Evolutionary conservation across 2,113 vertebrate species (phyloP).

Genomic region (Seriola dumerili): DNA sequence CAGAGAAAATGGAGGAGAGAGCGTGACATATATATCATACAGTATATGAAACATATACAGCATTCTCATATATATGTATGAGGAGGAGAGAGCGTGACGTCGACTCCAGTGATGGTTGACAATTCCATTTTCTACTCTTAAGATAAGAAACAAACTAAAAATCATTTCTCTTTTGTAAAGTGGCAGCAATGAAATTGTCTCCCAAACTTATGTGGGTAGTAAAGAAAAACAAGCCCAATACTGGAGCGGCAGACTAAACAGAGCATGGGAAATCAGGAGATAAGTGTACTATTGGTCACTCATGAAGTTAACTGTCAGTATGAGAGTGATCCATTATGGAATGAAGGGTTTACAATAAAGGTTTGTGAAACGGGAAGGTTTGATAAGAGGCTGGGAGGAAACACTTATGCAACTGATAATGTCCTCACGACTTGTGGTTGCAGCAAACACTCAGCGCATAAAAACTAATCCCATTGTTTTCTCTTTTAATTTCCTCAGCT

Average conservation of each 20-base stretch:
- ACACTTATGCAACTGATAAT: slow-evolving; percentile 28
- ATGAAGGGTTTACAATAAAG: slow-evolving; percentile 40
- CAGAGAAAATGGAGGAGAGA: slow-evolving; percentile 54
- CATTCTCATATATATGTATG: slow-evolving; percentile 77
- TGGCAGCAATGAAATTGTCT: slow-evolving; percentile 61
- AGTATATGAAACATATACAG: slow-evolving; percentile 83
- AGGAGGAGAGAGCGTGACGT: slow-evolving; percentile 50
- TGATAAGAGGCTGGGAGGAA: slow-evolving; percentile 48
- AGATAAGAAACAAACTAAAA: slow-evolving; percentile 55
- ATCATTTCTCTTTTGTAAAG: slow-evolving; percentile 54
- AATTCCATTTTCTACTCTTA: slow-evolving; percentile 57
- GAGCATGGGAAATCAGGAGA: slow-evolving; percentile 39
- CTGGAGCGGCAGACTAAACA: slow-evolving; percentile 43
- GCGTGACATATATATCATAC: slow-evolving; percentile 72
- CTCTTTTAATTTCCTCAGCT: background rate
- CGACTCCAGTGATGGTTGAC: slow-evolving; percentile 29
- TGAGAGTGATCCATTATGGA: slow-evolving; percentile 39
- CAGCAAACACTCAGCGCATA: background rate
- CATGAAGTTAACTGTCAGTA: slow-evolving; percentile 62
- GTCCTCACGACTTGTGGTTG: background rate
- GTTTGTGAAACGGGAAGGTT: slow-evolving; percentile 30
- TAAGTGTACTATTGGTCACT: slow-evolving; percentile 36
- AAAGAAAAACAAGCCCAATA: slow-evolving; percentile 35
- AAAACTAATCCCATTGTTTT: background rate
- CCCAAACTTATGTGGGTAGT: slow-evolving; percentile 41